Base-by-base conservation (phyloP, 2,888 invertebrate species). In the Drepana falcataria region DNA sequence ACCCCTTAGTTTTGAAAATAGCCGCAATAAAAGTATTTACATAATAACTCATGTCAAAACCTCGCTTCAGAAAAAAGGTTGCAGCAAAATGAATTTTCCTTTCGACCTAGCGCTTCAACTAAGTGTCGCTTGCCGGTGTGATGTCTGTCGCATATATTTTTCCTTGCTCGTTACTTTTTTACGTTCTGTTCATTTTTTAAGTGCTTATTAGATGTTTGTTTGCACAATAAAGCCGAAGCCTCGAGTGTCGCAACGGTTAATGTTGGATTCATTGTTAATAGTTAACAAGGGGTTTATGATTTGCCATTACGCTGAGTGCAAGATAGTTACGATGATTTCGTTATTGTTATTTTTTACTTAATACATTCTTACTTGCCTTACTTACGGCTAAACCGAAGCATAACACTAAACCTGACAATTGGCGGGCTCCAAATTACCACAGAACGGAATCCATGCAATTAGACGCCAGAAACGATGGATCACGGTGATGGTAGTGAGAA, bases 21-120 rank as follows among this genome's bases (percentile, higher is more conserved):
- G 53, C 61, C 63, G 65, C 59, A 62, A 67, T 69, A 69, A 71
- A 72, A 73, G 69, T 68, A 73, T 73, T 71, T 71, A 63, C 71
- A 69, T 73, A 72, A 67, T 64, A 64, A 58, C 56, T 55, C 59
- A 57, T 57, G 59, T 59, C 54, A 55, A 53, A 48, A 53, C 58
- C 51, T 51, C 40, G 40, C 40, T 51, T 48, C 33, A 37, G 37
- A 54, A 64, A 65, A 65, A 69, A 68, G 52, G 56, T n/a, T 52
- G 48, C 49, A 2, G 47, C 56, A 59, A 69, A 70, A 70, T 65
- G 58, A 62, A 59, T 65, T 68, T 66, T 63, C 55, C 58, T 53
- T 33, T 35, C 57, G 37, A 52, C 51, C 52, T 59, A 58, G 58
- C 63, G 52, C 49, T 56, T 57, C 64, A 58, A 60, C 64, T 63